A percentile compares a stretch with the other conserved stretches of the same genome.
These are phyloP conservation scores for Luperina testacea DNA, from an alignment of 2,888 invertebrate genomes.

Conservation along the genomic window DNA sequence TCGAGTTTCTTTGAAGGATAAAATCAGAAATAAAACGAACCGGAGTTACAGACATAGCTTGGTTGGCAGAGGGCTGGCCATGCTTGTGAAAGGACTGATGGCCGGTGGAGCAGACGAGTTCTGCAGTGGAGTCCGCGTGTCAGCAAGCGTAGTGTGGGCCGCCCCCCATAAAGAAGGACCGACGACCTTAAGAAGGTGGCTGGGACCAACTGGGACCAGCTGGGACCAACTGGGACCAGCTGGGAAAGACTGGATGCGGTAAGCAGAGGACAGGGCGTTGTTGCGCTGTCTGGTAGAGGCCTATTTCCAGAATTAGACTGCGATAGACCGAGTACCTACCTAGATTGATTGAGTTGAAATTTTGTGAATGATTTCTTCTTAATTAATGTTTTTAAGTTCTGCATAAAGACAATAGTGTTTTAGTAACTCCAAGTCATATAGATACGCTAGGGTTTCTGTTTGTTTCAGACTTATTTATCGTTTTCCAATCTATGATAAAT, in stretches of 20 bases:
- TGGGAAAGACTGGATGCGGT: background rate
- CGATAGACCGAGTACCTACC: background rate
- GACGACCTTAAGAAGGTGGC: background rate
- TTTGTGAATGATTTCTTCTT: background rate
- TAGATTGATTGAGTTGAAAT: background rate
- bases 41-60: background rate
- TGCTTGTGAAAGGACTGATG: background rate
- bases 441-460: slow-evolving; percentile 28
- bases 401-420: slow-evolving; percentile 24
- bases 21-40: background rate
- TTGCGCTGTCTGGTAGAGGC: background rate
- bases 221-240: no score
- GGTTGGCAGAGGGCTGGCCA: background rate
- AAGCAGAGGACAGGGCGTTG: background rate
- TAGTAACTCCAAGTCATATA: slow-evolving; percentile 3
- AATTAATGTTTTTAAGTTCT: slow-evolving; percentile 14
- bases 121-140: background rate
- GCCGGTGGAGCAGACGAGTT: background rate
- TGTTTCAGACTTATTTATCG: slow-evolving; percentile 29
- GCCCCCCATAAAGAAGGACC: background rate
- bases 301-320: background rate
- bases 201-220: no score
- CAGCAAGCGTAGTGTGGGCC: background rate
- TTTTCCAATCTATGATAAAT: slow-evolving; percentile 25
- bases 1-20: background rate